Percentiles rank a stretch among this genome's conserved stretches.
These are phyloP conservation scores for Gnatocerus cornutus DNA, from an alignment of 2,888 invertebrate genomes.

Conservation along the genomic window DNA sequence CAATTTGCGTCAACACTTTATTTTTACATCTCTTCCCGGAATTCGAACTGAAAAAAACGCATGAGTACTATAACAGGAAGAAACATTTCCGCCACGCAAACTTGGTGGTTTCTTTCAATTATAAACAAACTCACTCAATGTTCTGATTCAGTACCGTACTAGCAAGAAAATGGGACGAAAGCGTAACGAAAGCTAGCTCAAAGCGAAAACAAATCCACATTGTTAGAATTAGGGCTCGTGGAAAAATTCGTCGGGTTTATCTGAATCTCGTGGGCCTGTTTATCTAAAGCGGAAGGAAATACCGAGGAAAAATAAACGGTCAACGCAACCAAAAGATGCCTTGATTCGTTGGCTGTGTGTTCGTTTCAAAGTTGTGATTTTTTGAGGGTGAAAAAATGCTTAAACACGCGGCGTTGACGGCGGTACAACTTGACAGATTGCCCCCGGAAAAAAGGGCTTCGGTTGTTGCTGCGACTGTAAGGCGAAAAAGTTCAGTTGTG, in stretches of 20 bases:
- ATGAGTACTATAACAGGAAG: slow-evolving; percentile 28
- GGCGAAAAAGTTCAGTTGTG: slow-evolving; percentile 56
- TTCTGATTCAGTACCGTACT: slow-evolving; percentile 7
- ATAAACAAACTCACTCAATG: slow-evolving; percentile 4
- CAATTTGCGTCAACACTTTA: slow-evolving; percentile 7
- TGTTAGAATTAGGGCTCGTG: not conserved
- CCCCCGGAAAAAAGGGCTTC: slow-evolving; percentile 59
- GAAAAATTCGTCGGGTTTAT: slow-evolving; percentile 29
- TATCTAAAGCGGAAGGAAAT: slow-evolving; percentile 47
- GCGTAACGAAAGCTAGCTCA: not conserved
- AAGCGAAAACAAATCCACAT: not conserved
- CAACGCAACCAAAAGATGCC: slow-evolving; percentile 8
- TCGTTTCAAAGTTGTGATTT: not conserved
- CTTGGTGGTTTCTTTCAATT: slow-evolving; percentile 28
- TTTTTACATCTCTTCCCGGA: slow-evolving; percentile 26
- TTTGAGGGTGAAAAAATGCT: slow-evolving; percentile 60
- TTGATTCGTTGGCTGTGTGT: not conserved
- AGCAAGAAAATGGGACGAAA: slow-evolving; percentile 3
- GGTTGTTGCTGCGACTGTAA: slow-evolving; percentile 53
- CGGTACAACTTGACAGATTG: slow-evolving; percentile 60
- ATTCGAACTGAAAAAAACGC: slow-evolving; percentile 14
- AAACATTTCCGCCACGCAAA: slow-evolving; percentile 30
- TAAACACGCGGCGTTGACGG: slow-evolving; percentile 66
- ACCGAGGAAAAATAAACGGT: slow-evolving; percentile 30
- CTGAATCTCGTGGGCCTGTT: slow-evolving; percentile 24